phyloP scores from a whole-genome alignment of 1,140 invertebrate species.

The Muscidifurax raptorellus region DNA sequence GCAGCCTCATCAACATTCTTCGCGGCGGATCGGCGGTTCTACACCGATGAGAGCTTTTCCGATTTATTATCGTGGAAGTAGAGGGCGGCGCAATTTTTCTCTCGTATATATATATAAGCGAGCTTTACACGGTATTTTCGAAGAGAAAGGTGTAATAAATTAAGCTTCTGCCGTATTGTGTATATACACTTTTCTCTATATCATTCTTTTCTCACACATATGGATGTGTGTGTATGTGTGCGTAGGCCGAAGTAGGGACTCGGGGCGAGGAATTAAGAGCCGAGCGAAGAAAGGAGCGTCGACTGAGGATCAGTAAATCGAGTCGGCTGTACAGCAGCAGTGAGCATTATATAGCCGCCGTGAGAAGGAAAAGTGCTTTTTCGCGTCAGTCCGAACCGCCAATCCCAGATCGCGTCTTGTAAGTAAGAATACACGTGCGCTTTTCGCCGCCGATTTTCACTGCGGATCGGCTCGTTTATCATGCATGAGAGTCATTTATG shows the following conservation, averaged over 20 bases:
- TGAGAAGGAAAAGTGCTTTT: constrained; percentile 37
- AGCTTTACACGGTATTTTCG: neutral
- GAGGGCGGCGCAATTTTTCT: too few species aligned
- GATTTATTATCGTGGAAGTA: neutral
- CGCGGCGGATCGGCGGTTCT: neutral
- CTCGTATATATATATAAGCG: too few species aligned
- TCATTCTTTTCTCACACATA: neutral
- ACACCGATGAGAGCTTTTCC: neutral
- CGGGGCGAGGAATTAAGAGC: constrained; percentile 22
- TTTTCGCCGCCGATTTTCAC: neutral
- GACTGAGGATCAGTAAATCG: constrained; percentile 21
- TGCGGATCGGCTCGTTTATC: neutral
- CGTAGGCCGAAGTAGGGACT: neutral
- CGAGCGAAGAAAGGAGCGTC: neutral
- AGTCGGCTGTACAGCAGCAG: neutral
- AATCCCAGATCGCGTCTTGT: neutral
- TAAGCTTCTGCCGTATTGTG: neutral
- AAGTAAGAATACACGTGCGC: neutral
- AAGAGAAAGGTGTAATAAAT: neutral
- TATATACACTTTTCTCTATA: neutral
- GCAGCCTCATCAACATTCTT: constrained; percentile 14
- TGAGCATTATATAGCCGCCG: neutral
- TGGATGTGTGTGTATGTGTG: too few species aligned
- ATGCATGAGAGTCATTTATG: neutral
- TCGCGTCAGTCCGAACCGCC: constrained; percentile 22